Percentiles rank a stretch among this genome's conserved stretches.
Evolutionary conservation across 2,113 vertebrate species (phyloP).

Genomic region (Archilochus colubris): DNA sequence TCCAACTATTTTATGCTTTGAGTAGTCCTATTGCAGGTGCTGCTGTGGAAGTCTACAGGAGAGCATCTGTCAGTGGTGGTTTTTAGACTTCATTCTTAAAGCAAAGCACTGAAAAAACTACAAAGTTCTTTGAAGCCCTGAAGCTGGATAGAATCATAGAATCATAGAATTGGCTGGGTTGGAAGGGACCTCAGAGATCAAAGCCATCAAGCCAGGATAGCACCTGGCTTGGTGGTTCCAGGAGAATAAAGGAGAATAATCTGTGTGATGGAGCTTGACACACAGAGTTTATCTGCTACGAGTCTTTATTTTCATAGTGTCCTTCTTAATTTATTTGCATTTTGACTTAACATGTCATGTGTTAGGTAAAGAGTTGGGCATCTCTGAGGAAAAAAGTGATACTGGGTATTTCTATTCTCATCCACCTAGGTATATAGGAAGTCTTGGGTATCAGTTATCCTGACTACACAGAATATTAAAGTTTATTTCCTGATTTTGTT

Average conservation of each 20-base stretch:
- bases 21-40: background rate
- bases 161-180: too few relatives aligned
- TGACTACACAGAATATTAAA: background rate
- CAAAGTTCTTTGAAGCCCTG: background rate
- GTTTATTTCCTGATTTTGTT: background rate
- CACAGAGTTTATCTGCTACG: background rate
- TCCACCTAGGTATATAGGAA: background rate
- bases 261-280: background rate
- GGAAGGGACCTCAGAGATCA: too few relatives aligned
- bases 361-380: background rate
- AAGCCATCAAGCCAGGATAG: background rate
- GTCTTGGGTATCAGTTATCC: background rate
- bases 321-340: background rate
- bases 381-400: background rate
- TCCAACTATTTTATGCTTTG: background rate
- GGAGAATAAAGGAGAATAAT: too few relatives aligned
- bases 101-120: background rate
- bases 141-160: background rate
- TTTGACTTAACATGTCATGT: background rate
- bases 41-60: background rate
- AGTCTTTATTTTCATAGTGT: background rate
- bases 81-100: background rate
- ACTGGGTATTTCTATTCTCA: background rate
- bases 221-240: background rate
- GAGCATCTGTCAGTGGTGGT: fast-evolving